A percentile compares a stretch with the other conserved stretches of the same genome.
These are phyloP conservation scores for Acleris cristana DNA, from an alignment of 2,888 invertebrate species.

Conservation along the genomic window DNA sequence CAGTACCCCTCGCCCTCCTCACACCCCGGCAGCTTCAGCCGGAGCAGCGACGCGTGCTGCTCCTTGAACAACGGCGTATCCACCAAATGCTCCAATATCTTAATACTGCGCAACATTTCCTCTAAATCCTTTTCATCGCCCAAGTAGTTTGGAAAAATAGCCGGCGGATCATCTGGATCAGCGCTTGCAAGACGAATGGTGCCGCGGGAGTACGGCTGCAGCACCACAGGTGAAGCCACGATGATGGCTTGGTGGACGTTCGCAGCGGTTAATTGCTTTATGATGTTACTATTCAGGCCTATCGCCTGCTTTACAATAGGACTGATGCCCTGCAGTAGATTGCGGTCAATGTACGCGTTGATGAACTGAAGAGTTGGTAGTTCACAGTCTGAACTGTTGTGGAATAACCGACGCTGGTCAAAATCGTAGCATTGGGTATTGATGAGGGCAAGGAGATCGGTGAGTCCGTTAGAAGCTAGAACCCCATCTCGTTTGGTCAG, in stretches of 20 bases:
- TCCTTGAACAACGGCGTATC: conserved; percentile 45
- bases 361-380: conserved; percentile 60
- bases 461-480: conserved; percentile 58
- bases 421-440: conserved; percentile 63
- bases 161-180: conserved; percentile 51
- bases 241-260: conserved; percentile 52
- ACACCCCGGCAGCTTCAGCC: conserved; percentile 52
- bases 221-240: conserved; percentile 51
- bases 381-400: conserved; percentile 52
- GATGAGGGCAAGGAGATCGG: conserved; percentile 54
- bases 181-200: conserved; percentile 53
- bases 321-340: conserved; percentile 42
- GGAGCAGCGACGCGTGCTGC: conserved; percentile 50
- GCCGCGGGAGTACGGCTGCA: conserved; percentile 58
- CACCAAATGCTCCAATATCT: conserved; percentile 53
- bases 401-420: conserved; percentile 43
- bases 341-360: conserved; percentile 52
- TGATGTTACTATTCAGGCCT: conserved; percentile 44
- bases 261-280: conserved; percentile 48
- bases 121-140: conserved; percentile 54
- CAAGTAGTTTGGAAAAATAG: conserved; percentile 61
- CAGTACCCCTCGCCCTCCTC: conserved; percentile 52
- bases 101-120: conserved; percentile 53
- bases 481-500: conserved; percentile 48
- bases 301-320: conserved; percentile 42